Base-by-base conservation (phyloP, 2,113 vertebrate genomes). In the Oreochromis tanganicae region DNA sequence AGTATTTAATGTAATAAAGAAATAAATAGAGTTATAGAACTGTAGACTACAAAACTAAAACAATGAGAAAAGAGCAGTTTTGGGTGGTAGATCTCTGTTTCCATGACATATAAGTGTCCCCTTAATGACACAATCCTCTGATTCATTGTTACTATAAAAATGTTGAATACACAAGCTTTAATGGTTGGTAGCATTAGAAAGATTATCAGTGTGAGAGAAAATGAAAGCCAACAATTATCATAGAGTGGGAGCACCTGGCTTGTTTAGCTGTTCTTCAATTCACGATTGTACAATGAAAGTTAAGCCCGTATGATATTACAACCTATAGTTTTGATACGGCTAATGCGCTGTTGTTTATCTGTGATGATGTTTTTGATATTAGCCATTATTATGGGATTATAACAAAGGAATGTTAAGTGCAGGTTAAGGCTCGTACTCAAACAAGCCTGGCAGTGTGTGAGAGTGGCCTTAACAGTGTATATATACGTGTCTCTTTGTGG, bases 351-450 rank as follows among this genome's bases (percentile, higher is more conserved):
- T 5, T 32, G 9, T 78, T 78, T 32, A 32, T 50, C 27, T 78
- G 43, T 32, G 46, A 32, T 19, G 0, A 48, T 50, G 16, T 66
- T 24, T 54, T 55, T 88, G n/a, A 56, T 57, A 32, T 61, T 16
- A 32, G n/a, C 52, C 38, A 48, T 66, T 59, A n/a, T 81, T 48
- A 4, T 16, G 46, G 81, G 55, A 86, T 88, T 52, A 84, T 80
- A 32, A 78, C 16, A 50, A 46, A 13, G 36, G 36, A 86, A 83
- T 27, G 14, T 54, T 84, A 78, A 52, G n/a, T 73, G 27, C 55
- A 84, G 73, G 71, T 88, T 54, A 75, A 55, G 14, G 34, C 5
- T 34, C 14, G 34, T 24, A 34, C 68, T 68, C 16, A 66, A 48
- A 84, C 36, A 61, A 9, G 29, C 55, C 5, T 2, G 1, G 12